Evolutionary conservation across 2,888 invertebrate species (phyloP).

Genomic region (Lymantria monacha): DNA sequence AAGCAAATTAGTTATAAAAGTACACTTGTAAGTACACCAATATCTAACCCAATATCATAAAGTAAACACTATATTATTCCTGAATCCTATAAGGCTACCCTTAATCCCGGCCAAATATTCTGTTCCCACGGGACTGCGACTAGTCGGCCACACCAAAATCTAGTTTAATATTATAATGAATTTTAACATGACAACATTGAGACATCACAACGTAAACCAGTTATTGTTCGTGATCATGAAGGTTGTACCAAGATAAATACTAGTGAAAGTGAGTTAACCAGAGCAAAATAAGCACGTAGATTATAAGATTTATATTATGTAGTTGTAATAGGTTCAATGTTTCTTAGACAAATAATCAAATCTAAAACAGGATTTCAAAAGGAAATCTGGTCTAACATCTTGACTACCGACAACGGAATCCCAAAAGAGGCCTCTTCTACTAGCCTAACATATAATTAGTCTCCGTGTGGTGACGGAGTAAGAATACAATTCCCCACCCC

Average conservation of each 20-base stretch:
- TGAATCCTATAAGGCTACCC: too few species aligned
- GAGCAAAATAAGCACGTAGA: conserved; percentile 25
- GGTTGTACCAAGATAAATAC: conserved; percentile 43
- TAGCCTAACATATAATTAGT: too few species aligned
- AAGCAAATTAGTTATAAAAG: too few species aligned
- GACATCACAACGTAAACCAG: conserved; percentile 41
- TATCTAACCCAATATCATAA: too few species aligned
- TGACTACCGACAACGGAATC: not conserved
- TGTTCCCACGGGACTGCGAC: too few species aligned
- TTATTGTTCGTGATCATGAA: conserved; percentile 41
- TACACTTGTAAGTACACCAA: too few species aligned
- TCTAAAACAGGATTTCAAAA: conserved; percentile 24
- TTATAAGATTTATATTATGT: conserved; percentile 27
- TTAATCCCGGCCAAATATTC: too few species aligned
- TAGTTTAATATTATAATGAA: too few species aligned
- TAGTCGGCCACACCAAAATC: too few species aligned
- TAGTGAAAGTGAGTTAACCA: conserved; percentile 49
- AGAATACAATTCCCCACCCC: too few species aligned
- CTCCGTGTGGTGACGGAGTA: too few species aligned
- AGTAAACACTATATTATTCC: too few species aligned
- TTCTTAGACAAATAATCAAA: conserved; percentile 27
- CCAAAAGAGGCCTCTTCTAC: not conserved
- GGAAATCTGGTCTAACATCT: conserved; percentile 25
- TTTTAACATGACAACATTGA: not conserved
- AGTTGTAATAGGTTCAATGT: conserved; percentile 20